Base-by-base conservation (phyloP, 2,797 vertebrate genomes). In the Anabacerthia variegaticeps region DNA sequence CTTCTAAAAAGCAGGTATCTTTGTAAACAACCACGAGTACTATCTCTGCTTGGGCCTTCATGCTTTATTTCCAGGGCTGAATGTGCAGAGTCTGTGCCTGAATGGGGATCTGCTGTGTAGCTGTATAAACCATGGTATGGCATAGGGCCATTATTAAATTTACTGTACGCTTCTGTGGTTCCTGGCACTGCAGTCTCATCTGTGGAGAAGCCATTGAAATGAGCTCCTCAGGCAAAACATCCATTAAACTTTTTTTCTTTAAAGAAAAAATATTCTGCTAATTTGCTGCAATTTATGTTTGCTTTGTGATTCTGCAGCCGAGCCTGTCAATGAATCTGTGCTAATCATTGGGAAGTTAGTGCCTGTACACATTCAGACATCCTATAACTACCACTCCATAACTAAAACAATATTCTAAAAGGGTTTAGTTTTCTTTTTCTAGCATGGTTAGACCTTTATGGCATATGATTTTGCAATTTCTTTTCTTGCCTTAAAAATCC, bases 211-310 rank as follows among this genome's bases (percentile, higher is more conserved):
- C 62, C 76, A 75, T 92, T 19, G 3, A 73, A 93, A 89, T 81
- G 54, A 81, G 26, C 37, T 95, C 80, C 65, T 92, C 74, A 32
- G 87, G 90, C 94, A 88, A 88, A 96, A 88, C 74, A 95, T 36
- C 80, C 75, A 89, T 92, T 97, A 85, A 88, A 66, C 24, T 23
- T 89, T 76, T 76, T 72, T 94, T 81, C 71, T 62, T 74, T 66
- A 56, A 74, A 87, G 56, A 20, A 73, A 65, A 59, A 78, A 32
- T 81, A 75, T 88, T 66, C 61, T 93, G 65, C 72, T 96, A 94
- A 95, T 91, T 91, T 94, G 72, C 88, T 79, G 55, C 94, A 86
- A 71, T 95, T 96, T 92, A 36, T 72, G 26, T 95, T 92, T 91
- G 86, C 91, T 94, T 92, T 86, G 66, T 84, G 88, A 61, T 85